A percentile compares a stretch with the other conserved stretches of the same genome.
Conservation (phyloP, 2,797 vertebrate genomes). For the Pitangus sulphuratus region DNA sequence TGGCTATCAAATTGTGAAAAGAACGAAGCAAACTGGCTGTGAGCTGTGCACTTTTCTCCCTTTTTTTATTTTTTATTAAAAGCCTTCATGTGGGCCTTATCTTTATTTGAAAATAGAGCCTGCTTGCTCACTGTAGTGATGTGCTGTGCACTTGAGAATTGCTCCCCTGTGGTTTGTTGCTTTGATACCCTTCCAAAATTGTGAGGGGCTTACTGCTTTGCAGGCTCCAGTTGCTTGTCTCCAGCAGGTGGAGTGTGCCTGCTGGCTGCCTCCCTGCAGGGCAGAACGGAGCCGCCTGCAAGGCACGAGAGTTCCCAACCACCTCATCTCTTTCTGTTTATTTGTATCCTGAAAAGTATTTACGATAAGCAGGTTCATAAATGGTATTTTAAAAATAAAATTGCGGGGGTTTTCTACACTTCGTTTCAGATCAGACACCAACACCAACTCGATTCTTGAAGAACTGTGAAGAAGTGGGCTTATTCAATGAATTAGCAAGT, state of each 20-base stretch:
- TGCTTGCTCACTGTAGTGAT: neutral
- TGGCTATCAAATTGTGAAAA: neutral
- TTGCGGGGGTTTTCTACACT: conserved; percentile 13
- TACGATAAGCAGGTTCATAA: neutral
- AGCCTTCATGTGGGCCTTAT: neutral
- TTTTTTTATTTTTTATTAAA: neutral
- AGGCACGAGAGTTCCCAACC: neutral
- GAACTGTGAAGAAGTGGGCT: conserved; percentile 99
- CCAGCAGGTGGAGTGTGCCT: conserved; percentile 46
- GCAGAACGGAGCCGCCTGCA: neutral
- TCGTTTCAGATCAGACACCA: conserved; percentile 96
- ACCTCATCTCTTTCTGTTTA: neutral
- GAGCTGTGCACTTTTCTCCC: neutral
- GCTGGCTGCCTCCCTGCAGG: neutral
- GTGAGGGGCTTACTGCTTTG: neutral
- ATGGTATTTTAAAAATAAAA: neutral
- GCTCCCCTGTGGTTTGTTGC: neutral
- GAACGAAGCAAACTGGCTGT: neutral
- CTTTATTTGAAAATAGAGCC: neutral
- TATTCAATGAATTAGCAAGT: conserved; percentile 98
- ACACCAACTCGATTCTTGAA: conserved; percentile 99
- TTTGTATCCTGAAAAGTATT: neutral
- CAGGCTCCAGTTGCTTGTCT: neutral
- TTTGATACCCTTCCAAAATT: neutral
- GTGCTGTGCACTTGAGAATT: neutral